These are phyloP conservation scores for Macroramphosus scolopax DNA, from an alignment of 2,797 vertebrate species.

Conservation along the genomic window DNA sequence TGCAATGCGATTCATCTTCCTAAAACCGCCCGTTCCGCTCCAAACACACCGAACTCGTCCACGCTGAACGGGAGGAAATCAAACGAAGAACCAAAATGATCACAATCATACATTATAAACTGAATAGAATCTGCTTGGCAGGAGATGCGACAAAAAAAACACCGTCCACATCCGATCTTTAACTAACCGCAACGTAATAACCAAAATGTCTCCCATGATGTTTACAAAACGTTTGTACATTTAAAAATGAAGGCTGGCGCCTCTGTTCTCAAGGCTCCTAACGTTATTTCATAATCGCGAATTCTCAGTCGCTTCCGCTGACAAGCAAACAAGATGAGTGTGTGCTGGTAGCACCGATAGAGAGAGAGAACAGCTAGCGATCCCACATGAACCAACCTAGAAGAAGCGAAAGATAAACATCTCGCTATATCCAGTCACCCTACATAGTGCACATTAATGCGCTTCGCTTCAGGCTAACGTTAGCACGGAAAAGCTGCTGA, in stretches of 20 bases:
- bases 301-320: conserved; percentile 1
- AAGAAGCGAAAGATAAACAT: conserved; percentile 12
- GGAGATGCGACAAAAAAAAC: conserved; percentile 63
- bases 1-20: conserved; percentile 70
- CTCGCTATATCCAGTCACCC: conserved; percentile 12
- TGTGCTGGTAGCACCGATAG: background rate
- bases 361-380: background rate
- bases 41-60: conserved; percentile 42
- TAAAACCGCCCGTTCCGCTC: conserved; percentile 52
- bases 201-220: conserved; percentile 66
- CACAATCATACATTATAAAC: background rate
- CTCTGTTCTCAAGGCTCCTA: too few species aligned
- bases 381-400: background rate
- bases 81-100: too few species aligned
- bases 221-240: conserved; percentile 50
- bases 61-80: conserved; percentile 28
- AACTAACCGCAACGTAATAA: conserved; percentile 51
- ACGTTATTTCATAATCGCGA: conserved; percentile 8
- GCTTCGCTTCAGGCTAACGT: conserved; percentile 41
- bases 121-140: background rate
- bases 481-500: conserved; percentile 63
- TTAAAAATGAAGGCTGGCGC: conserved; percentile 1
- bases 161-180: conserved; percentile 37
- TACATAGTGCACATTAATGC: conserved; percentile 39
- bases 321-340: background rate